Evolutionary conservation across 2,113 vertebrate genomes (phyloP).

Genomic region (Stegostoma tigrinum): DNA sequence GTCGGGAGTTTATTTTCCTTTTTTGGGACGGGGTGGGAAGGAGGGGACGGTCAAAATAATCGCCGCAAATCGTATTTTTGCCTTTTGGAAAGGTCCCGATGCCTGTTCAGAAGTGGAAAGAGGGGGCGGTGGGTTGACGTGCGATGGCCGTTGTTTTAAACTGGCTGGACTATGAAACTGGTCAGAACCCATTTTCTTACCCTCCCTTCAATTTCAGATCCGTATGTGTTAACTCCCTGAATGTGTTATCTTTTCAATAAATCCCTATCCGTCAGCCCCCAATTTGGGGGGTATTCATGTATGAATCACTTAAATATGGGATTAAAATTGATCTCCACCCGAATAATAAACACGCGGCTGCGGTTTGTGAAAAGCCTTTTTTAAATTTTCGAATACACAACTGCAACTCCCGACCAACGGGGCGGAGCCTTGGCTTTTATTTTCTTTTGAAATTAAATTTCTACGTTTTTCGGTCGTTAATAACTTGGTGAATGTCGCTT

Average conservation of each 20-base stretch:
- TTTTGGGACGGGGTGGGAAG: not conserved
- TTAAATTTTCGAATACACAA: slow-evolving; percentile 1
- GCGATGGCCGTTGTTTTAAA: not conserved
- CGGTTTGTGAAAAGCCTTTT: not conserved
- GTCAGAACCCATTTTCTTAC: not conserved
- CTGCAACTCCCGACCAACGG: not conserved
- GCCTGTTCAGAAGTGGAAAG: not conserved
- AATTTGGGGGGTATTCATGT: not conserved
- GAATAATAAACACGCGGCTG: not conserved
- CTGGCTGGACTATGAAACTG: not conserved
- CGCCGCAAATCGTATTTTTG: not conserved
- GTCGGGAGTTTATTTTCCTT: not conserved
- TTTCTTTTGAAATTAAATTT: not conserved
- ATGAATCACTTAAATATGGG: not conserved
- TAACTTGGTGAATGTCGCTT: too few species aligned
- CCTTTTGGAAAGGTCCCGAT: not conserved
- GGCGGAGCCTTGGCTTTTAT: not conserved
- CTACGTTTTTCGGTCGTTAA: not conserved
- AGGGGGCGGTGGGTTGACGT: not conserved
- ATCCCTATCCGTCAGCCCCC: not conserved
- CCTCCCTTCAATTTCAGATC: not conserved
- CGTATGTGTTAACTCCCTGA: not conserved
- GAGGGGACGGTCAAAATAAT: not conserved
- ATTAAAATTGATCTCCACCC: not conserved
- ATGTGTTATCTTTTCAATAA: not conserved